These are phyloP conservation scores for Synchiropus splendidus DNA, from an alignment of 2,113 vertebrate species.

Conservation along the genomic window DNA sequence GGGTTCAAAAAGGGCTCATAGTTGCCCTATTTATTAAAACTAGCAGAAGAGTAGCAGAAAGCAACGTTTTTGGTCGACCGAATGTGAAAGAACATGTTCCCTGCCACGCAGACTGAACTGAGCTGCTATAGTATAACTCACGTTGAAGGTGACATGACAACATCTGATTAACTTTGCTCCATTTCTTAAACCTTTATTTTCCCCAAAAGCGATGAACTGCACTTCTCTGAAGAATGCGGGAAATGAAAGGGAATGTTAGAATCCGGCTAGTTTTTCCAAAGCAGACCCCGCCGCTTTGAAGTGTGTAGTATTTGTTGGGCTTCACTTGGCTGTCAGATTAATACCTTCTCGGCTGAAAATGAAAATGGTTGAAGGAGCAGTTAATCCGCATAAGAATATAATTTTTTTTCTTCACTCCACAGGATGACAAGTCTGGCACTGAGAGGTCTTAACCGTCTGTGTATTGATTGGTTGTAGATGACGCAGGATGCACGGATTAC, in stretches of 20 bases:
- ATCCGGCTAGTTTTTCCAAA: constrained; percentile 39
- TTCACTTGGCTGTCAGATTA: constrained; percentile 67
- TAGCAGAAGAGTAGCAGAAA: too few species aligned
- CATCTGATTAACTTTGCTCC: too few species aligned
- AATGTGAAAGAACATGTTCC: too few species aligned
- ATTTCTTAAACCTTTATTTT: too few species aligned
- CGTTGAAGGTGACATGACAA: too few species aligned
- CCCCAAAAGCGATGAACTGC: too few species aligned
- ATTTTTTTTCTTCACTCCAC: constrained; percentile 11
- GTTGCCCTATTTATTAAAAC: too few species aligned
- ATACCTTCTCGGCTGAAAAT: constrained; percentile 65
- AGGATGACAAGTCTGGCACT: constrained; percentile 54
- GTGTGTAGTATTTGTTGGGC: constrained; percentile 63
- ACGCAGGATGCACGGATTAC: too few species aligned
- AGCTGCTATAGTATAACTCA: too few species aligned
- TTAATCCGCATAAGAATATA: constrained; percentile 62
- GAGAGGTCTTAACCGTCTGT: constrained; percentile 38
- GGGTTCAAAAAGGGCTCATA: too few species aligned
- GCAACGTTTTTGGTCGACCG: too few species aligned
- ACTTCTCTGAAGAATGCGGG: constrained; percentile 31
- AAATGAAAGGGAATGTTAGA: constrained; percentile 49
- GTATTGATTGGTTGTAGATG: constrained; percentile 53
- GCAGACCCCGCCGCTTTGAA: constrained; percentile 52
- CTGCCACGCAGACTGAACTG: too few species aligned
- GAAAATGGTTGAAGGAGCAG: constrained; percentile 62